Evolutionary conservation across 2,888 invertebrate species (phyloP), one percentile per base, ranked within the genome.

Genomic region (Apantesis nais): DNA sequence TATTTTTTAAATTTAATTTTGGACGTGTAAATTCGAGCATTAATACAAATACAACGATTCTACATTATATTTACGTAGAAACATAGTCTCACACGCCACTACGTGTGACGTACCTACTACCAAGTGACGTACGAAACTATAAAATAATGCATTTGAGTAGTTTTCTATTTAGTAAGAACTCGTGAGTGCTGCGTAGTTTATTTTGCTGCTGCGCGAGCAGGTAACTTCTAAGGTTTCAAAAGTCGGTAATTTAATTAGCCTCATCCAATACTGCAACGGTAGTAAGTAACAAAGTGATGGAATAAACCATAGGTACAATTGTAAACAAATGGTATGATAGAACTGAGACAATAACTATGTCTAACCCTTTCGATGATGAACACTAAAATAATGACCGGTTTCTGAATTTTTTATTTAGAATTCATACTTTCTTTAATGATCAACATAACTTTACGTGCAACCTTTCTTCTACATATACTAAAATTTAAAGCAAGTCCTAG

Each of bases 261-360:
- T 68, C 41, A 68, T 63, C 63, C 63, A 63, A 68, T 68, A 55
- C n/a, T 39, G 63, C 37, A 39, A 62, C 31, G 31, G 29, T 31
- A 55, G 39, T 39, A 52, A 22, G n/a, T 62, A 39, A 41, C 48
- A 12, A n/a, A 25, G 65, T 37, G 9, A 16, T 29, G 16, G 22
- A 48, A 8, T 58, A 14, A 7, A 8, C 12, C 25, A 16, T 7
- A 16, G 58, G 16, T 58, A 16, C 11, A 14, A 29, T 58, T 58
- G 29, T 58, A 58, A 16, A 29, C 1, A 29, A 58, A 58, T 29
- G 25, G 29, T n/a, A 19, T n/a, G n/a, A 14, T 14, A 25, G 2
- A 8, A 44, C 9, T 9, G 29, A 44, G 29, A 11, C 29, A 41
- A 0, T 58, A 1, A 25, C n/a, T n/a, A n/a, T 14, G 55, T 25